Base-by-base conservation (phyloP, 2,888 invertebrate genomes). In the Cantharis rustica region DNA sequence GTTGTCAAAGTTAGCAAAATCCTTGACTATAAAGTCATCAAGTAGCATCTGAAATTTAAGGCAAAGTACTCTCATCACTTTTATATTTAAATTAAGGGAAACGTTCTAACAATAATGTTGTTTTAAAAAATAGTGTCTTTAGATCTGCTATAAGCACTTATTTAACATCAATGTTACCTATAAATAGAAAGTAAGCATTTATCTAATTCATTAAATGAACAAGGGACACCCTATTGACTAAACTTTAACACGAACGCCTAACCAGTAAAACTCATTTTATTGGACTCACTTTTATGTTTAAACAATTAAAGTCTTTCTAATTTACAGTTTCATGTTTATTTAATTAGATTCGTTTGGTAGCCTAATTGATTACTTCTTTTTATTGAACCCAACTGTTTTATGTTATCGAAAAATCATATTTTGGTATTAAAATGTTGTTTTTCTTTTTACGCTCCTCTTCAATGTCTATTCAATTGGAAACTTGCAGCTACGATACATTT, bases 1-100 rank as follows among this genome's bases (percentile, higher is more conserved):
- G 73, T 78, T 31, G 27, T 78, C 75, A 78, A 78, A 78, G 73
- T 78, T 78, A 73, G 69, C 68, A 61, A 73, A 77, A 78, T 75
- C 75, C 75, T 71, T 75, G n/a, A n/a, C n/a, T 75, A 75, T 73
- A 73, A 78, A 75, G 73, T 78, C 71, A 78, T 73, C 75, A 70
- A 70, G 73, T 71, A 78, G 75, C 75, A 75, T 78, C 75, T 72
- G 26, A 66, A 64, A 75, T 70, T 47, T 69, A 66, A 66, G 20
- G 20, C 64, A 66, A 66, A 66, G 20, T 66, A 66, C 20, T 66
- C 64, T 20, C 23, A 9, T 23, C 23, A 20, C 64, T 66, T 66
- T 17, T 66, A 66, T 23, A 47, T 66, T 66, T 66, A 66, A 66
- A 20, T 66, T 20, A 20, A 13, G n/a, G 47, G 47, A 47, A n/a